Conservation (phyloP, 2,113 vertebrate species). For the Pelobates fuscus region DNA sequence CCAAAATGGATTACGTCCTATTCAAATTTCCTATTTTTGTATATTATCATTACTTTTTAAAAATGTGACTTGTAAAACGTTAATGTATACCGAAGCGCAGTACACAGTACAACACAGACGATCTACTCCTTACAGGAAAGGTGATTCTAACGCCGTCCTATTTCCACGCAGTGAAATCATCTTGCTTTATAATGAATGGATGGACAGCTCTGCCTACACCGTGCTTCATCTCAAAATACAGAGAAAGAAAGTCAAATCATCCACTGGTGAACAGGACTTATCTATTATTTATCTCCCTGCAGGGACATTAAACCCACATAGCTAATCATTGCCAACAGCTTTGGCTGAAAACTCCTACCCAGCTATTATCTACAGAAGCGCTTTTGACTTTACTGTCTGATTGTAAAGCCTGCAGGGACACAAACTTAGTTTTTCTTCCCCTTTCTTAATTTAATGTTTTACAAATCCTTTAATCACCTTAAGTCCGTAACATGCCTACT, state of each 20-base stretch:
- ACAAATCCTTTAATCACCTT: constrained; percentile 40
- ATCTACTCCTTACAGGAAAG: too few relatives aligned
- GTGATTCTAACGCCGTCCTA: too few relatives aligned
- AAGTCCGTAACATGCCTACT: not conserved
- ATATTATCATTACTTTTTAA: too few relatives aligned
- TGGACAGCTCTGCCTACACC: not conserved
- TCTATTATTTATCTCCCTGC: constrained; percentile 28
- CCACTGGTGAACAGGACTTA: not conserved
- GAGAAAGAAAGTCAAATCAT: not conserved
- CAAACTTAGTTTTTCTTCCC: not conserved
- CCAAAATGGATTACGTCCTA: too few relatives aligned
- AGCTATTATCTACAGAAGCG: not conserved
- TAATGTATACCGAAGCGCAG: too few relatives aligned
- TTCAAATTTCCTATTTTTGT: too few relatives aligned
- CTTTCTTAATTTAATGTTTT: constrained; percentile 33
- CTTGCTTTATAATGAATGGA: too few relatives aligned
- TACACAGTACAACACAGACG: too few relatives aligned
- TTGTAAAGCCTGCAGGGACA: not conserved
- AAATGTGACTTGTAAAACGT: too few relatives aligned
- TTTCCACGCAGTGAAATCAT: too few relatives aligned
- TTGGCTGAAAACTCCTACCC: not conserved
- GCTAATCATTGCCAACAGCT: constrained; percentile 18
- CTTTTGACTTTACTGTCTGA: not conserved
- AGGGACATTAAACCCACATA: not conserved
- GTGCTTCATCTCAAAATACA: not conserved